Evolutionary conservation across 2,888 invertebrate genomes (phyloP).

Genomic region (Hirudinaria manillensis): DNA sequence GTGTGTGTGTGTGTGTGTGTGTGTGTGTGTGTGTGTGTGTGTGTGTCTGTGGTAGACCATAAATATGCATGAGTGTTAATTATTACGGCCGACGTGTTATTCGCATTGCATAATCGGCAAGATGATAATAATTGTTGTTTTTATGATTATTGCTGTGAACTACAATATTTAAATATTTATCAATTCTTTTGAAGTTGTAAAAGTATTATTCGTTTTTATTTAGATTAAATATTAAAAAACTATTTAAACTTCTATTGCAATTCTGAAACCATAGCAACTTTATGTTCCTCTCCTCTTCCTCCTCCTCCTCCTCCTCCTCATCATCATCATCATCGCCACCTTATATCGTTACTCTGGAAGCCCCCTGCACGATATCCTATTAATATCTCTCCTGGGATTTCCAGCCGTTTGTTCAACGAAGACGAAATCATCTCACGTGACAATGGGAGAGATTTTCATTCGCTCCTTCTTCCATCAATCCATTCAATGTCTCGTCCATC

Average conservation of each 20-base stretch:
- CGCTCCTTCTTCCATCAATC: background rate
- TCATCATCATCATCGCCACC: background rate
- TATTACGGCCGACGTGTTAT: too few relatives aligned
- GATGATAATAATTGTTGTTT: background rate
- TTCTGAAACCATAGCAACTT: too few relatives aligned
- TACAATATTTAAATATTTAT: background rate
- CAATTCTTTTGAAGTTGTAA: background rate
- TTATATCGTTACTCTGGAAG: background rate
- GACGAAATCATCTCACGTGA: constrained; percentile 6
- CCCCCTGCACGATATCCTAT: constrained; percentile 9
- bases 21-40: too few relatives aligned
- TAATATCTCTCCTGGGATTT: constrained; percentile 5
- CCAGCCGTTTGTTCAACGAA: constrained; percentile 14
- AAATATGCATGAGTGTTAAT: too few relatives aligned
- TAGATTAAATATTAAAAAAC: too few relatives aligned
- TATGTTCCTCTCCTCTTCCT: background rate
- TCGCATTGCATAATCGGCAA: too few relatives aligned
- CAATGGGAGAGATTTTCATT: background rate
- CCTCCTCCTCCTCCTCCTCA: background rate
- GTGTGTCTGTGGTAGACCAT: too few relatives aligned
- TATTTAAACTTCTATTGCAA: too few relatives aligned
- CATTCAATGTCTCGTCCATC: background rate
- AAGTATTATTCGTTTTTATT: too few relatives aligned
- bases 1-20: too few relatives aligned
- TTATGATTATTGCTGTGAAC: background rate